Evolutionary conservation across 2,888 invertebrate species (phyloP).

Genomic region (Cenopis cana): DNA sequence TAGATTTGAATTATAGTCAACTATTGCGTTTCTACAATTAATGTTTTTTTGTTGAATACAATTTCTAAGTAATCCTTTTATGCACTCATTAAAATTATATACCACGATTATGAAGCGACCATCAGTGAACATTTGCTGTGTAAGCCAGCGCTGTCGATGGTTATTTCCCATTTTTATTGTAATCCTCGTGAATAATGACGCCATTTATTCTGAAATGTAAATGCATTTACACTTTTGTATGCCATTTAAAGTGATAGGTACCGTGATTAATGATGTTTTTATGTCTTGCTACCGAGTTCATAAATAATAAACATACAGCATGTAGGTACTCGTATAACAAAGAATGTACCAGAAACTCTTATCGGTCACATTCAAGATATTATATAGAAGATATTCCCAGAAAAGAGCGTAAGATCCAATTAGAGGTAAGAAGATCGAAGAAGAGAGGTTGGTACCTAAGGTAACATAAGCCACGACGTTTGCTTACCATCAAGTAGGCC

Average conservation of each 20-base stretch:
- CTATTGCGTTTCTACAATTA: too few relatives aligned
- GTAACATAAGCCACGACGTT: too few relatives aligned
- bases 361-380: too few relatives aligned
- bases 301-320: background rate
- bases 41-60: too few relatives aligned
- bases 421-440: too few relatives aligned
- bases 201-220: background rate
- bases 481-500: too few relatives aligned
- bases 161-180: background rate
- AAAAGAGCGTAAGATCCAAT: too few relatives aligned
- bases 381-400: too few relatives aligned
- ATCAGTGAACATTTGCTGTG: background rate
- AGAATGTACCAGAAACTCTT: too few relatives aligned
- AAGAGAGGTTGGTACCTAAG: too few relatives aligned
- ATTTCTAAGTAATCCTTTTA: too few relatives aligned
- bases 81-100: background rate
- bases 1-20: too few relatives aligned
- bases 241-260: background rate
- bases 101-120: background rate
- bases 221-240: background rate
- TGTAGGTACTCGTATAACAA: background rate
- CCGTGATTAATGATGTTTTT: background rate
- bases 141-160: background rate
- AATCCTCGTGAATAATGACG: slow-evolving; percentile 3
- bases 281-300: background rate